A percentile compares a stretch with the other conserved stretches of the same genome.
These are phyloP conservation scores for Laothoe populi DNA, from an alignment of 2,888 invertebrate species.

Conservation along the genomic window DNA sequence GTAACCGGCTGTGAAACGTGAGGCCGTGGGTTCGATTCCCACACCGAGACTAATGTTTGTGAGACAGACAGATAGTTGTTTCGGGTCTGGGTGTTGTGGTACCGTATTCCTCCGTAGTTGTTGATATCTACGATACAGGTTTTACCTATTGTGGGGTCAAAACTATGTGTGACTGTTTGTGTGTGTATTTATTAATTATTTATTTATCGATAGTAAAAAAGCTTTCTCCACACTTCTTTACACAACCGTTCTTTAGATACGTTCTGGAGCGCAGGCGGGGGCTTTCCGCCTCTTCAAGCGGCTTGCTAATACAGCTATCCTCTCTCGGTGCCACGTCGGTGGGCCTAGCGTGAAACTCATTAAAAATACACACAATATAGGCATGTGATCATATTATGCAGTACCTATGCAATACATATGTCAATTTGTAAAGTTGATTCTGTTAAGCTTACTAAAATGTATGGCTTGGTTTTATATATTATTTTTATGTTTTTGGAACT, in stretches of 20 bases:
- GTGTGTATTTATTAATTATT: neutral
- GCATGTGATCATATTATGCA: constrained; percentile 44
- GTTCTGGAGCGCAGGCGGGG: constrained; percentile 54
- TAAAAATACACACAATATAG: constrained; percentile 78
- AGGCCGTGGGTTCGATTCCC: too few relatives aligned
- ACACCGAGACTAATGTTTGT: too few relatives aligned
- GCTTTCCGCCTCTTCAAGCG: constrained; percentile 66
- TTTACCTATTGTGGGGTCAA: neutral
- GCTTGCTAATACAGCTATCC: constrained; percentile 70
- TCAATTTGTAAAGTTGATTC: constrained; percentile 46
- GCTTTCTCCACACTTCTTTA: constrained; percentile 46
- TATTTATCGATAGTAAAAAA: constrained; percentile 30
- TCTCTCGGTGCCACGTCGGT: constrained; percentile 62
- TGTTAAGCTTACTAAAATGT: too few relatives aligned
- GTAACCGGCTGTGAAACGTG: too few relatives aligned
- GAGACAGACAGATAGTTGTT: too few relatives aligned
- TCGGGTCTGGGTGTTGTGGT: too few relatives aligned
- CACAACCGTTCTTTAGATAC: constrained; percentile 54
- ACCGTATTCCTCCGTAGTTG: too few relatives aligned
- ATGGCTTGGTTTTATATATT: too few relatives aligned
- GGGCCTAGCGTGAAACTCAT: constrained; percentile 77
- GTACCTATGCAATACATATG: constrained; percentile 38
- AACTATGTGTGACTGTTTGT: too few relatives aligned
- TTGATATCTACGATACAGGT: too few relatives aligned
- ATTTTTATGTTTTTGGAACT: too few relatives aligned